Base-by-base conservation (phyloP, 53 echinoderm and acorn worm genomes). In the Stichopus horrens region DNA sequence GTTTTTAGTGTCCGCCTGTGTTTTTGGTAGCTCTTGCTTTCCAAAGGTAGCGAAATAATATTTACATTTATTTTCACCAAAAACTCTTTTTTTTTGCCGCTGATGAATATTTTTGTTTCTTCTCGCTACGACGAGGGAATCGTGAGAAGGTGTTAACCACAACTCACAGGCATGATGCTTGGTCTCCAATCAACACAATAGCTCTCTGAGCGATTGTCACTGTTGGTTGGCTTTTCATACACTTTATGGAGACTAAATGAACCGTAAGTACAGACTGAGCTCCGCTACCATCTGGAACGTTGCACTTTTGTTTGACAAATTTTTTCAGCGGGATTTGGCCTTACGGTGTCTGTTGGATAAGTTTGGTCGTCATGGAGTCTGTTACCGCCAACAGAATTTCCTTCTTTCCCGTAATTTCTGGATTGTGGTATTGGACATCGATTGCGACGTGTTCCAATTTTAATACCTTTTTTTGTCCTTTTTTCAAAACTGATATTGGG, bases 11-110 rank as follows among this genome's bases (percentile, higher is more conserved):
- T 54, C 58, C 57, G 52, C n/a, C 23, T 23, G 75, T 22, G 56
- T 7, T 10, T 56, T 56, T 58, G 20, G 4, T 22, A 20, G 56
- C 58, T 21, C 7, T 53, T 7, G 58, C 81, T 58, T 58, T 56
- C 21, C 57, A 81, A 58, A 21, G 58, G 56, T 57, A 57, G 81
- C 9, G n/a, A 56, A 81, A 81, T 81, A 81, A 81, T 81, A 81
- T 81, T 81, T 81, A 81, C 58, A 81, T n/a, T 81, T 56, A 81
- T 81, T 81, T 56, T 58, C 58, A 81, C 81, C 58, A 57, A 58
- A 5, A 58, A 58, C 81, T 81, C 37, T 2, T 37, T 37, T 37
- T 37, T 37, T 71, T 81, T 81, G 81, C 57, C 58, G 57, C 81
- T 81, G 8, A 37, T 58, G 58, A 81, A 81, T 81, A 81, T 19